Base-by-base conservation (phyloP, 2,888 invertebrate genomes). In the Dynastes hyllus region DNA sequence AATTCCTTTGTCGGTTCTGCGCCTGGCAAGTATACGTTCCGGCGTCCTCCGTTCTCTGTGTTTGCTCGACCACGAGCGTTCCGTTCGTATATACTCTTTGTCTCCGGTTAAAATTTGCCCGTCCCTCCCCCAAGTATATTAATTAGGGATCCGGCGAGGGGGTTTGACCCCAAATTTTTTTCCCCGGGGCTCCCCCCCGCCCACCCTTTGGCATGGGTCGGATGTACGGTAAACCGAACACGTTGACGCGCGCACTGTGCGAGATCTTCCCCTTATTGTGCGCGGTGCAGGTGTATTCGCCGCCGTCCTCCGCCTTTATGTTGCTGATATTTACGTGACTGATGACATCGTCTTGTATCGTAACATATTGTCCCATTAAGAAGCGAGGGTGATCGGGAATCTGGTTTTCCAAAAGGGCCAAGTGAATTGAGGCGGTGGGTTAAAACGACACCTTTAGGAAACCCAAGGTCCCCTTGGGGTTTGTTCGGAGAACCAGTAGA, bases 81-180 rank as follows among this genome's bases (percentile, higher is more conserved):
- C 97, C 97, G 87, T 97, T 96, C 40, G 94, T 92, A 84, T 95
- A 96, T 82, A 96, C 95, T 83, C 95, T 93, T 88, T 97, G 97
- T 77, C 97, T 92, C 83, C 97, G 92, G 89, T 96, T 97, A 81
- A 96, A n/a, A n/a, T 92, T 89, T 95, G 95, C 3, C 96, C 95
- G 87, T 96, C 97, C 91, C 96, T 93, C 89, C 96, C 96, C 98
- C 98, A 98, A 29, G 93, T n/a, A n/a, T n/a, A n/a, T n/a, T n/a
- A n/a, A n/a, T n/a, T n/a, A n/a, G n/a, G n/a, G n/a, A n/a, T n/a
- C n/a, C n/a, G n/a, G n/a, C n/a, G n/a, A n/a, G n/a, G n/a, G n/a
- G n/a, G n/a, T n/a, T n/a, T n/a, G n/a, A n/a, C n/a, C n/a, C n/a
- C n/a, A n/a, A n/a, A n/a, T n/a, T n/a, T n/a, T n/a, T n/a, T n/a